Evolutionary conservation across 2,888 invertebrate species (phyloP).

Genomic region (Tyria jacobaeae): DNA sequence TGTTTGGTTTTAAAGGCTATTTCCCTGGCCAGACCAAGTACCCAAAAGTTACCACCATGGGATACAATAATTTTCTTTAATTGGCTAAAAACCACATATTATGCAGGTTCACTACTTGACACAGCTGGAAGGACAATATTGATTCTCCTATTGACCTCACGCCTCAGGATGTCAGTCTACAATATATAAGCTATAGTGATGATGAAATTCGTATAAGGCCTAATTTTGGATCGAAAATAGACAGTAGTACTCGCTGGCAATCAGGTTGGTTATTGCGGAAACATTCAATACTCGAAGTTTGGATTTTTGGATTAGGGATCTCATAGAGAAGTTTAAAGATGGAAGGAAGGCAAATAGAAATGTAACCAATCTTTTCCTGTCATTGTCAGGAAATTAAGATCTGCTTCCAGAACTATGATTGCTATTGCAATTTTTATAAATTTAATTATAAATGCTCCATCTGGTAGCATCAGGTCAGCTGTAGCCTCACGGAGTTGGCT

Average conservation of each 20-base stretch:
- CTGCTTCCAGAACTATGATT: background rate
- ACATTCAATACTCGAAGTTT: background rate
- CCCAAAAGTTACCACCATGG: background rate
- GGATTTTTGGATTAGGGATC: background rate
- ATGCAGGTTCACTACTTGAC: background rate
- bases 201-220: background rate
- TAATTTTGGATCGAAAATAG: slow-evolving; percentile 8
- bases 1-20: background rate
- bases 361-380: background rate
- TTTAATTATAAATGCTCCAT: background rate
- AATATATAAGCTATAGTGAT: background rate
- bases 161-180: background rate
- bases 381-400: background rate
- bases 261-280: slow-evolving; percentile 4
- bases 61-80: background rate
- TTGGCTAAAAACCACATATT: background rate
- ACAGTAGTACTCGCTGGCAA: background rate
- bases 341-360: background rate
- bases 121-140: slow-evolving; percentile 5
- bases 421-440: slow-evolving; percentile 3
- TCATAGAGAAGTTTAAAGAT: background rate
- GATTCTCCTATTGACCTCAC: slow-evolving; percentile 6
- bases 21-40: background rate
- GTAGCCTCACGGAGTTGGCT: background rate
- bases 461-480: background rate